phyloP scores from a whole-genome alignment of 2,797 vertebrate genomes.

The Rhinichthys osculus region DNA sequence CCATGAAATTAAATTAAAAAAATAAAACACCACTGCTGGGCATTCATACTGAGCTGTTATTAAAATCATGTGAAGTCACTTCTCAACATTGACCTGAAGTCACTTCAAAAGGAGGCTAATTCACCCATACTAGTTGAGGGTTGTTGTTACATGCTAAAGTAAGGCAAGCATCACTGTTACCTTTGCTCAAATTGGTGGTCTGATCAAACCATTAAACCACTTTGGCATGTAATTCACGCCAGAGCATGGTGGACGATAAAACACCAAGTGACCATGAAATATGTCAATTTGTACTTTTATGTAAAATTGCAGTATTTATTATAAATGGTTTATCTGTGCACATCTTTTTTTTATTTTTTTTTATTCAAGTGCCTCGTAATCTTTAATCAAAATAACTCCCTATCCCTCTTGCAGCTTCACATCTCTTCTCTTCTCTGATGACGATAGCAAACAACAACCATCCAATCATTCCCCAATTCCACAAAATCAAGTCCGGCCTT shows the following conservation, averaged over 20 bases:
- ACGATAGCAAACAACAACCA: background rate
- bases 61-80: slow-evolving; percentile 32
- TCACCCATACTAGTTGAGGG: slow-evolving; percentile 8
- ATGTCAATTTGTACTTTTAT: background rate
- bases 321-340: background rate
- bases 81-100: slow-evolving; percentile 39
- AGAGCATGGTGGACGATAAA: background rate
- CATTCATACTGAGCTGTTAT: slow-evolving; percentile 30
- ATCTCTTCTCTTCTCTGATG: background rate
- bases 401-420: too few relatives aligned
- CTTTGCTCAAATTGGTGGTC: background rate
- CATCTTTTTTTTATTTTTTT: too few relatives aligned
- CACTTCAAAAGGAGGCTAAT: slow-evolving; percentile 1
- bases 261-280: background rate
- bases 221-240: background rate
- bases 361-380: too few relatives aligned
- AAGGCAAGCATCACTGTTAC: background rate
- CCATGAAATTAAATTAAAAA: slow-evolving; percentile 56
- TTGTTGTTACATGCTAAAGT: background rate
- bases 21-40: slow-evolving; percentile 19
- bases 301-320: background rate
- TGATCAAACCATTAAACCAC: background rate
- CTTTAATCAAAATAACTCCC: too few relatives aligned
- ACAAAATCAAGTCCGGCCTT: background rate
- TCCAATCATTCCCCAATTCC: too few relatives aligned